These are phyloP conservation scores for Scaptomyza flava DNA, from an alignment of 2,888 invertebrate species.

Conservation along the genomic window DNA sequence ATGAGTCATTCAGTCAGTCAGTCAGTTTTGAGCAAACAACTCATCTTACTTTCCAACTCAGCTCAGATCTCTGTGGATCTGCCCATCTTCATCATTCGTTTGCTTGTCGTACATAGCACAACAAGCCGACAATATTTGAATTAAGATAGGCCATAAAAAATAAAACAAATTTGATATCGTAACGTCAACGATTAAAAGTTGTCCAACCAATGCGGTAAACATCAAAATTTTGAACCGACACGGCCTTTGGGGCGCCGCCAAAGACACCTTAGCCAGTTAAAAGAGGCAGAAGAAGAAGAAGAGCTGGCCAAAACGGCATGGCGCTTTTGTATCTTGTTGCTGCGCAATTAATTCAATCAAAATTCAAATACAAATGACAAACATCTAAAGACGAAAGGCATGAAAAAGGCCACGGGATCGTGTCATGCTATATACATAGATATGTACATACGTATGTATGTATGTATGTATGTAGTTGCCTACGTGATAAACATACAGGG, in stretches of 20 bases:
- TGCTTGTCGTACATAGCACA: conserved; percentile 26
- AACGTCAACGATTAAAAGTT: conserved; percentile 27
- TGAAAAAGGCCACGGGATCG: conserved; percentile 75
- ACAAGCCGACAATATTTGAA: conserved; percentile 75
- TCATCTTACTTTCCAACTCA: conserved; percentile 13
- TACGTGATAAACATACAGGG: neutral
- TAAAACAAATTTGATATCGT: neutral
- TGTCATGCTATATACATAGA: conserved; percentile 57
- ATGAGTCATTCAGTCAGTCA: conserved; percentile 36
- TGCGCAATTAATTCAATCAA: conserved; percentile 81
- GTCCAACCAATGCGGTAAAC: conserved; percentile 51
- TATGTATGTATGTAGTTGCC: conserved; percentile 26
- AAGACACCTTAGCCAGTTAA: conserved; percentile 18
- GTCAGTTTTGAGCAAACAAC: conserved; percentile 51
- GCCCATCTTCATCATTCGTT: conserved; percentile 24
- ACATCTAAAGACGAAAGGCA: conserved; percentile 52
- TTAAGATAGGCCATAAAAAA: conserved; percentile 72
- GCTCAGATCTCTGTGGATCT: conserved; percentile 6
- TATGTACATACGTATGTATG: conserved; percentile 65
- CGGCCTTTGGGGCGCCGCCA: conserved; percentile 23
- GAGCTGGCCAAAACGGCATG: conserved; percentile 41
- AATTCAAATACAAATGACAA: conserved; percentile 68
- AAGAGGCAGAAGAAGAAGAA: neutral
- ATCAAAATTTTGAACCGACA: conserved; percentile 32
- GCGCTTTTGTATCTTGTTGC: conserved; percentile 37